phyloP scores from a whole-genome alignment of 1,140 invertebrate genomes.

The Kradibia gibbosae region DNA sequence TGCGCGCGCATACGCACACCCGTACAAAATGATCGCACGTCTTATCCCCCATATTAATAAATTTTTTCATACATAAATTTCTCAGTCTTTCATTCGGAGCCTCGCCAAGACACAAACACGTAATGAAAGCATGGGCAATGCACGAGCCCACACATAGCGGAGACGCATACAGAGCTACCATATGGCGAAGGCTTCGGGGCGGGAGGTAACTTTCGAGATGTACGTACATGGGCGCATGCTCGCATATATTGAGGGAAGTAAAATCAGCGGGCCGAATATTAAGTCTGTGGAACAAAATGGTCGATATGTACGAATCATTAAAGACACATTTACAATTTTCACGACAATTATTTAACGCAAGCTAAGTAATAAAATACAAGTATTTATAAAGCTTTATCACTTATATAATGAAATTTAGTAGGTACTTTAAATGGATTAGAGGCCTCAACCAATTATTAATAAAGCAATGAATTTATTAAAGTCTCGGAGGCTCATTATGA shows the following conservation, averaged over 20 bases:
- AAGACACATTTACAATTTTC: too few species aligned
- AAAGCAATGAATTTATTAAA: too few species aligned
- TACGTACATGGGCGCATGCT: constrained; percentile 8
- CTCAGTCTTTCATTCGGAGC: background rate
- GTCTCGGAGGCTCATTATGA: too few species aligned
- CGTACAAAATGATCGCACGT: background rate
- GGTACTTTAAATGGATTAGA: too few species aligned
- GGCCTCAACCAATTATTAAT: too few species aligned
- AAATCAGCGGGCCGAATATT: constrained; percentile 61
- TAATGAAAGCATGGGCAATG: constrained; percentile 25
- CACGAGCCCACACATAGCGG: constrained; percentile 40
- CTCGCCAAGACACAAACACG: constrained; percentile 2
- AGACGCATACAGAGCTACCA: constrained; percentile 58
- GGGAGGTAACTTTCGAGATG: constrained; percentile 19
- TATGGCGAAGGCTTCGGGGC: constrained; percentile 33
- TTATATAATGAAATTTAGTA: too few species aligned
- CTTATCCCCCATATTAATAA: too few species aligned
- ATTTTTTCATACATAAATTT: too few species aligned
- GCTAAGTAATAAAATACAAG: too few species aligned
- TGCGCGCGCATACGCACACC: background rate
- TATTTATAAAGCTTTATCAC: too few species aligned
- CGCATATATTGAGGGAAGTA: constrained; percentile 3
- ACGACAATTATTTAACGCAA: too few species aligned
- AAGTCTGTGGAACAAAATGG: constrained; percentile 63
- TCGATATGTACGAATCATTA: constrained; percentile 37